Evolutionary conservation across 2,888 invertebrate species (phyloP).

Genomic region (Keiferia lycopersicella): DNA sequence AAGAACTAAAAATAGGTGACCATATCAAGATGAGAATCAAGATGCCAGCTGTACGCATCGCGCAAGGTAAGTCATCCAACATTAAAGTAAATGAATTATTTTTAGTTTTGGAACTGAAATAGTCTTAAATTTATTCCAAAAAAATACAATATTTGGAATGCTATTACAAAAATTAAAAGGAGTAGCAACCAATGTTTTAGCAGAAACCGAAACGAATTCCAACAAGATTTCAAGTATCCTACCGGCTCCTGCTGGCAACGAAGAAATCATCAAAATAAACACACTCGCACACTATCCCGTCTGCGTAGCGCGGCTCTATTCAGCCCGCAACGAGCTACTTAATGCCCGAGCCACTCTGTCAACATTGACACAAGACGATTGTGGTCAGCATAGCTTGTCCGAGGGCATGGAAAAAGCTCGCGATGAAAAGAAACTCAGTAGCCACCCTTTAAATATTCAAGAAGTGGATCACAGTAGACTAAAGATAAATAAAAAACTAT

Average conservation of each 20-base stretch:
- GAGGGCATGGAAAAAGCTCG: slow-evolving; percentile 39
- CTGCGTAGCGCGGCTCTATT: slow-evolving; percentile 60
- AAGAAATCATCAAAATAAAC: slow-evolving; percentile 51
- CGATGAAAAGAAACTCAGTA: slow-evolving; percentile 27
- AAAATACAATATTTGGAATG: background rate
- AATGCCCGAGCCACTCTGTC: slow-evolving; percentile 63
- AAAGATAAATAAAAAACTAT: background rate
- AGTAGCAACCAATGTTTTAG: background rate
- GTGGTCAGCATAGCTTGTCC: slow-evolving; percentile 72
- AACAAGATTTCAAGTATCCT: slow-evolving; percentile 9
- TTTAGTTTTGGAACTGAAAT: background rate
- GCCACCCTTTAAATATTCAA: slow-evolving; percentile 29
- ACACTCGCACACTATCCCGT: slow-evolving; percentile 47
- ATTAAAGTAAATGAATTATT: background rate
- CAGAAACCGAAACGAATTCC: background rate
- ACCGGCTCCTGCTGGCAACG: background rate
- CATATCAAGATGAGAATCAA: slow-evolving; percentile 96
- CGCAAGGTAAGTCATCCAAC: slow-evolving; percentile 90
- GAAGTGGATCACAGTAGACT: too few relatives aligned
- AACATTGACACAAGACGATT: slow-evolving; percentile 67
- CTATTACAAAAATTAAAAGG: background rate
- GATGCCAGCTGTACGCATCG: slow-evolving; percentile 98
- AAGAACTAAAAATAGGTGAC: slow-evolving; percentile 80
- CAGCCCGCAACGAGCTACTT: slow-evolving; percentile 72
- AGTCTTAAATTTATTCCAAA: background rate